Percentiles rank a stretch among this genome's conserved stretches.
Evolutionary conservation across 2,888 invertebrate genomes (phyloP).

Genomic region (Trachelus tabidus): DNA sequence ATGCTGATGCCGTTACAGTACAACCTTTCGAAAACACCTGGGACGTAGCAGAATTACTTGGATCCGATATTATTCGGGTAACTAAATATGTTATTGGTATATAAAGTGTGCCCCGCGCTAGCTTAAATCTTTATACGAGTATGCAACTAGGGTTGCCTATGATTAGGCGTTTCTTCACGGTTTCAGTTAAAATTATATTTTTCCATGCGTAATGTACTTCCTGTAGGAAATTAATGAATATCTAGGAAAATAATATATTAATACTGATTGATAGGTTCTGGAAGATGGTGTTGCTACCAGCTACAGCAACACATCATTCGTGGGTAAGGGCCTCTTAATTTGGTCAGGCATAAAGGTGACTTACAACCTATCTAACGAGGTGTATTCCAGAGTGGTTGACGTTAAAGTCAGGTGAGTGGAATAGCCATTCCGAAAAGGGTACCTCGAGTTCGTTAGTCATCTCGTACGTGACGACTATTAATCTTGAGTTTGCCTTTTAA

Average conservation of each 20-base stretch:
- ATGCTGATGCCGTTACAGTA: constrained; percentile 75
- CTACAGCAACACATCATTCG: constrained; percentile 10
- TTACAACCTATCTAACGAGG: constrained; percentile 36
- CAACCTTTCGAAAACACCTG: constrained; percentile 83
- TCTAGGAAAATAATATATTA: not conserved
- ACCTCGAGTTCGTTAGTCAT: not conserved
- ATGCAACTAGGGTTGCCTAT: not conserved
- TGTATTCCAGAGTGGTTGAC: constrained; percentile 31
- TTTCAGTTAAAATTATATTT: not conserved
- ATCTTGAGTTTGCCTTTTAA: not conserved
- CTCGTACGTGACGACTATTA: not conserved
- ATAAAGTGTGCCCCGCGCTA: not conserved
- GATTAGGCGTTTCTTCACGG: constrained; percentile 22
- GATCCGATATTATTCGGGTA: constrained; percentile 73
- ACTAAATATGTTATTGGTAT: constrained; percentile 23
- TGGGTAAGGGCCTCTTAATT: constrained; percentile 30
- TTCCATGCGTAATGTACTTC: not conserved
- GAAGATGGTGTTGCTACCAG: constrained; percentile 36
- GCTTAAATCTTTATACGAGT: not conserved
- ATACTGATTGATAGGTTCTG: constrained; percentile 30
- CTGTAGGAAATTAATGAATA: no score
- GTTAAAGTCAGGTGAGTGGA: constrained; percentile 47
- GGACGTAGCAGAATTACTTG: constrained; percentile 77
- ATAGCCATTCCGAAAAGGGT: not conserved
- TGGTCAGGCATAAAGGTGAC: constrained; percentile 54